Conservation (phyloP, 2,113 vertebrate species). For the Ifrita kowaldi region DNA sequence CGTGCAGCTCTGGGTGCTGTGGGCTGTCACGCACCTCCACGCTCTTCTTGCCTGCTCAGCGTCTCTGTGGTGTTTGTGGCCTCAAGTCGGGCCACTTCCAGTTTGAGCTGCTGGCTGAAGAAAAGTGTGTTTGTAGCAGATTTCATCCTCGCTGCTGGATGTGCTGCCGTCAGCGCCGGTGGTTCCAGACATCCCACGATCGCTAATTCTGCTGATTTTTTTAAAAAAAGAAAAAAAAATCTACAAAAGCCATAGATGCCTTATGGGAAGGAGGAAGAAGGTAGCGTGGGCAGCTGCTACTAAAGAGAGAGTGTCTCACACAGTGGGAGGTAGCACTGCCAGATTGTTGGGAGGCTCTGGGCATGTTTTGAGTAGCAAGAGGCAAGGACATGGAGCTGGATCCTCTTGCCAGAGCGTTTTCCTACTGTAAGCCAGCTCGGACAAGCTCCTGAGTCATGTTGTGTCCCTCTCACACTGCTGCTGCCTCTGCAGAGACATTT, state of each 20-base stretch:
- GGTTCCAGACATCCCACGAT: background rate
- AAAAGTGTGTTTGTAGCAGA: background rate
- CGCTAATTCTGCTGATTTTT: background rate
- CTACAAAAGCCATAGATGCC: background rate
- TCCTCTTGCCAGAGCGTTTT: background rate
- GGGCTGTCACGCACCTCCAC: background rate
- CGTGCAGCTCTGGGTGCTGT: rapidly evolving
- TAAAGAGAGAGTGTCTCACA: background rate
- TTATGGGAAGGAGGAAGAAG: constrained; percentile 4
- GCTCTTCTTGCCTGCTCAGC: background rate
- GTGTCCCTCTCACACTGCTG: background rate
- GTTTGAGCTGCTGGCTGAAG: background rate
- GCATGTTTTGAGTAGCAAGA: background rate
- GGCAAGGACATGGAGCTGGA: background rate
- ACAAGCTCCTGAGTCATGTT: background rate
- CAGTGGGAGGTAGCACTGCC: background rate
- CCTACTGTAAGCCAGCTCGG: background rate
- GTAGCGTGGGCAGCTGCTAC: background rate
- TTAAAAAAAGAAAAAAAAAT: rapidly evolving
- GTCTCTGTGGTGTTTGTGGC: background rate
- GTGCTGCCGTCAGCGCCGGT: background rate
- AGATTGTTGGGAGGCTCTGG: background rate
- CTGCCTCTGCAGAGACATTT: background rate
- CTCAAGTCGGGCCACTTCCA: background rate
- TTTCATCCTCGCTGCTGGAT: background rate